phyloP scores from a whole-genome alignment of 1,140 invertebrate genomes.

The Schmidtea mediterranea region DNA sequence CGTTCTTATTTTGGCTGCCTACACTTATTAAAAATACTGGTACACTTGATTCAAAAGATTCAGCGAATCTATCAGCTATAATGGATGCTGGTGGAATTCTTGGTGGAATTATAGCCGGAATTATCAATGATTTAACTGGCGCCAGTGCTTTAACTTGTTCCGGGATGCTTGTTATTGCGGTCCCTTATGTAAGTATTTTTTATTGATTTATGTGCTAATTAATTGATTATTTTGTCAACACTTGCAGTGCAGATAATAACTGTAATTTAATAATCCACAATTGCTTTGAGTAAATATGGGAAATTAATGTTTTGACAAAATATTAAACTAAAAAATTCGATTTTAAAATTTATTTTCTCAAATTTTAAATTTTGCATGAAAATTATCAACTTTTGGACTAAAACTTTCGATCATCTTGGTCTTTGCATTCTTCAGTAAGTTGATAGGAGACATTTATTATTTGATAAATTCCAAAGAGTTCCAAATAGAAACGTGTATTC shows the following conservation, averaged over 20 bases:
- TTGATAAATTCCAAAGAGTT: too few relatives aligned
- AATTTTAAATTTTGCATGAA: too few relatives aligned
- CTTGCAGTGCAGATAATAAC: neutral
- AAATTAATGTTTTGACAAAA: too few relatives aligned
- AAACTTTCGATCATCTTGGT: too few relatives aligned
- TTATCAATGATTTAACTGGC: constrained; percentile 45
- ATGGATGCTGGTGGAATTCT: constrained; percentile 45
- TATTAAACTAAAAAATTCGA: constrained; percentile 6
- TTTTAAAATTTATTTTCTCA: too few relatives aligned
- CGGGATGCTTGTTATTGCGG: constrained; percentile 46
- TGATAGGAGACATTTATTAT: too few relatives aligned
- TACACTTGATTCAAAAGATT: constrained; percentile 36
- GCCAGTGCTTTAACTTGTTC: constrained; percentile 57
- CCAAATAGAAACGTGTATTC: too few relatives aligned
- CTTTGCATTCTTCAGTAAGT: too few relatives aligned
- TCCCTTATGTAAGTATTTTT: constrained; percentile 42
- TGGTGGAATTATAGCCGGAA: constrained; percentile 52
- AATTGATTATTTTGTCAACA: too few relatives aligned
- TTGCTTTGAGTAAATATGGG: too few relatives aligned
- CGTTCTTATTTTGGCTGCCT: constrained; percentile 83
- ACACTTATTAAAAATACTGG: constrained; percentile 57
- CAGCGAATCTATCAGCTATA: constrained; percentile 55
- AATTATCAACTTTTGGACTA: too few relatives aligned
- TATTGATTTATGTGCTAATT: neutral
- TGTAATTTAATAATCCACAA: neutral